Percentiles rank a stretch among this genome's conserved stretches.
phyloP scores from a whole-genome alignment of 1,140 invertebrate genomes.

The Drosophila truncata region DNA sequence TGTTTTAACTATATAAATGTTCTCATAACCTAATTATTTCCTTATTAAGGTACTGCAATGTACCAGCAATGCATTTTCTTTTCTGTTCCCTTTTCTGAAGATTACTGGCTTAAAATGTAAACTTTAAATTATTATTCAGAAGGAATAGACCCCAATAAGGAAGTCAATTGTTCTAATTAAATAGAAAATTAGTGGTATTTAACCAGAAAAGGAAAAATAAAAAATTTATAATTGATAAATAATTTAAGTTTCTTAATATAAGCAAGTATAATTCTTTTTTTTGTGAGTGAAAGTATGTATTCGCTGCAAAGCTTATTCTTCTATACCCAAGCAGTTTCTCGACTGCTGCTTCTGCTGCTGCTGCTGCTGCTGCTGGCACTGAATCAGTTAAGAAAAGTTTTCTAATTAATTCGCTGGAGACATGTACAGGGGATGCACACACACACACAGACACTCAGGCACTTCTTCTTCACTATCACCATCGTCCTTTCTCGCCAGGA shows the following conservation, averaged over 20 bases:
- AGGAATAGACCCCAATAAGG: neutral
- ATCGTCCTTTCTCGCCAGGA: conserved; percentile 1
- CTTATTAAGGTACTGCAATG: neutral
- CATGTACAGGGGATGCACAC: conserved; percentile 41
- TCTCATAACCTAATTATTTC: neutral
- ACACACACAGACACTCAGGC: conserved; percentile 9
- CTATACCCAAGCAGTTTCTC: conserved; percentile 35
- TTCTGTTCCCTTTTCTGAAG: neutral
- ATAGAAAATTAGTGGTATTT: neutral
- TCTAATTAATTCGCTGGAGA: conserved; percentile 79
- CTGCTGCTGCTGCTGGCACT: conserved; percentile 62
- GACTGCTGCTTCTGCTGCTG: conserved; percentile 56
- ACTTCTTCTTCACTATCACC: conserved; percentile 9
- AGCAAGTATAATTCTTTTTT: neutral
- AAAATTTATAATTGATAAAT: neutral
- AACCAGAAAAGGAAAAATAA: neutral
- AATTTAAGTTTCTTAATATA: neutral
- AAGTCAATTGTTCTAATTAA: neutral
- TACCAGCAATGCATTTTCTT: neutral
- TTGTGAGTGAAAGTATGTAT: conserved; percentile 24
- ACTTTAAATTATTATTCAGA: neutral
- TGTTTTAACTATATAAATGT: neutral
- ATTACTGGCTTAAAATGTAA: neutral
- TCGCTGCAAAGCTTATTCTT: conserved; percentile 35
- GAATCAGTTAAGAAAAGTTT: conserved; percentile 83